Base-by-base conservation (phyloP, 2,797 vertebrate species). In the Steatocranus sp. region DNA sequence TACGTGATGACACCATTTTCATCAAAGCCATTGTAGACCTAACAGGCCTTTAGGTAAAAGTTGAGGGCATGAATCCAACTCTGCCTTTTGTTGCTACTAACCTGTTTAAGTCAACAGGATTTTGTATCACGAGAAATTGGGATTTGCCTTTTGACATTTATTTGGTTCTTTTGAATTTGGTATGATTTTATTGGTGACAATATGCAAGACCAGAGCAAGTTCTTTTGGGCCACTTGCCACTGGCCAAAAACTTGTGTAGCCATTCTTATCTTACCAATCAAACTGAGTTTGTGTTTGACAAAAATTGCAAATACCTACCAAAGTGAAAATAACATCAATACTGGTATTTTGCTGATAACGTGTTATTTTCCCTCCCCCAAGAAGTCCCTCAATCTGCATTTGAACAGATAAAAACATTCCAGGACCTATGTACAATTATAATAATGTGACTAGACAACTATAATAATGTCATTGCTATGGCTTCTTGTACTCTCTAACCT, bases 11-110 rank as follows among this genome's bases (percentile, higher is more conserved):
- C 20, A 97, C 97, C 92, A 97, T 99, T 95, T 99, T 99, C 94
- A 97, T 99, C 95, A 99, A 99, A 95, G 98, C 97, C 94, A 98
- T 99, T 2, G 98, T 99, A 79, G 98, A 99, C 91, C 97, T 99
- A 91, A 97, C 98, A 0, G 98, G 98, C 83, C 97, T 99, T 77
- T 99, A 96, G 93, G 87, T 96, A 97, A 82, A 97, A 81, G 58
- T 75, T 46, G 20, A 79, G 77, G 81, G 58, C 75, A 78, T 79
- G 41, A 84, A 76, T 63, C 80, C 76, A 84, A 61, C 53, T 54
- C 34, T 74, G 79, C 82, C 84, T 89, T 92, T 84, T 79, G 79
- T 84, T 90, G 86, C 81, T 61, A 76, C 49, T 54, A 75, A 81
- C 81, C 48, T 56, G 84, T 87, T 83, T 50, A 41, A 88, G 41